Conservation (phyloP, 35 echinoderm and acorn worm genomes). For the Holothuria glaberrima region DNA sequence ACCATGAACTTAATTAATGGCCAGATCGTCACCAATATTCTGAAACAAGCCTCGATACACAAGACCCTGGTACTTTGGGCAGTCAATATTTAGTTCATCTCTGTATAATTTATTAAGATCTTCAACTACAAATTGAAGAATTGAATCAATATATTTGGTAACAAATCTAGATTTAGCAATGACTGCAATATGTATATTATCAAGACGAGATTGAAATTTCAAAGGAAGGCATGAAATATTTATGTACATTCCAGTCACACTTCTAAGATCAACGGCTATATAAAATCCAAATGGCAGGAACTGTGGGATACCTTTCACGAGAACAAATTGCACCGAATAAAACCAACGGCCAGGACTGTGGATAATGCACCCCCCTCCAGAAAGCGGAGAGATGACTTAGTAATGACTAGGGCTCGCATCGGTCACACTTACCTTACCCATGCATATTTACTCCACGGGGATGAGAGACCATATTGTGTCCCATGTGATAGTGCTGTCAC, state of each 20-base stretch:
- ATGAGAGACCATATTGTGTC: too few species aligned
- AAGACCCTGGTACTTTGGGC: constrained; percentile 17
- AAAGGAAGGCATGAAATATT: constrained; percentile 3
- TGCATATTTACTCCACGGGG: too few species aligned
- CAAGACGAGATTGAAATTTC: constrained; percentile 44
- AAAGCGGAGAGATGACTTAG: too few species aligned
- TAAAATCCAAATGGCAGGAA: too few species aligned
- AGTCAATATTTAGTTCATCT: constrained; percentile 42
- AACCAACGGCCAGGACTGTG: too few species aligned
- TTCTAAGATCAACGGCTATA: too few species aligned
- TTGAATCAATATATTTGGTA: constrained; percentile 61
- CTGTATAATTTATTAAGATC: neutral
- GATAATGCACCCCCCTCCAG: too few species aligned
- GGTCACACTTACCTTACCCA: too few species aligned
- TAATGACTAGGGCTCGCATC: too few species aligned
- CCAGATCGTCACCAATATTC: constrained; percentile 69
- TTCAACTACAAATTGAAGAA: constrained; percentile 20
- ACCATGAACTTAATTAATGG: constrained; percentile 8
- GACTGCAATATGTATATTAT: constrained; percentile 53
- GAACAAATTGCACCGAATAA: constrained; percentile 67
- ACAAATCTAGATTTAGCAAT: constrained; percentile 35
- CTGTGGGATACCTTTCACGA: constrained; percentile 47
- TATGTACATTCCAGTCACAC: constrained; percentile 54
- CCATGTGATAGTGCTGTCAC: too few species aligned
- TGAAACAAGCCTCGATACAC: constrained; percentile 65